These are phyloP conservation scores for Trisateles emortualis DNA, from an alignment of 2,888 invertebrate genomes.

Conservation along the genomic window DNA sequence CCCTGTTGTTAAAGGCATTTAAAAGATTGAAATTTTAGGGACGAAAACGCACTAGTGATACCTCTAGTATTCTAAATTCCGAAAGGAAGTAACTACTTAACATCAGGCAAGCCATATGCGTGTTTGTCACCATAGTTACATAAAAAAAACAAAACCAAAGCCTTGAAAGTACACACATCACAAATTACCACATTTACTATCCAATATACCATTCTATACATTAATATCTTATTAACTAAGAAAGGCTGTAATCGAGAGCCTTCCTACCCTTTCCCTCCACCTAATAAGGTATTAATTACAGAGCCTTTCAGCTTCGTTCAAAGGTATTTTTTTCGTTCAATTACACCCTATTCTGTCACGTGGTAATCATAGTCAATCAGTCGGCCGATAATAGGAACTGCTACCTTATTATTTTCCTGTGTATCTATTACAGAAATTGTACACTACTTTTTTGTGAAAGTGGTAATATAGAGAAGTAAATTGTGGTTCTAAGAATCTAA, in stretches of 20 bases:
- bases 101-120: too few relatives aligned
- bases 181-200: too few relatives aligned
- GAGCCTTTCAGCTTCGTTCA: slow-evolving; percentile 34
- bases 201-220: not conserved
- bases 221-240: slow-evolving; percentile 5
- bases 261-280: slow-evolving; percentile 4
- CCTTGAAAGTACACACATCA: too few relatives aligned
- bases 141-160: too few relatives aligned
- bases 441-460: not conserved
- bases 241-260: not conserved
- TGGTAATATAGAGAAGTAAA: not conserved
- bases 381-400: slow-evolving; percentile 48
- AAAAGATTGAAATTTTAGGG: too few relatives aligned
- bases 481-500: too few relatives aligned
- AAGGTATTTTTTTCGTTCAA: slow-evolving; percentile 46
- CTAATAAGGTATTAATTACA: slow-evolving; percentile 51
- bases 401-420: slow-evolving; percentile 42
- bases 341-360: slow-evolving; percentile 38
- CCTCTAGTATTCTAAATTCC: too few relatives aligned
- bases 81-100: too few relatives aligned
- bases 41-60: too few relatives aligned
- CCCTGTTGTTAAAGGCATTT: too few relatives aligned
- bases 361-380: slow-evolving; percentile 53
- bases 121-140: too few relatives aligned
- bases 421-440: slow-evolving; percentile 23